phyloP scores from a whole-genome alignment of 2,113 vertebrate species.

The Prochilodus magdalenae region DNA sequence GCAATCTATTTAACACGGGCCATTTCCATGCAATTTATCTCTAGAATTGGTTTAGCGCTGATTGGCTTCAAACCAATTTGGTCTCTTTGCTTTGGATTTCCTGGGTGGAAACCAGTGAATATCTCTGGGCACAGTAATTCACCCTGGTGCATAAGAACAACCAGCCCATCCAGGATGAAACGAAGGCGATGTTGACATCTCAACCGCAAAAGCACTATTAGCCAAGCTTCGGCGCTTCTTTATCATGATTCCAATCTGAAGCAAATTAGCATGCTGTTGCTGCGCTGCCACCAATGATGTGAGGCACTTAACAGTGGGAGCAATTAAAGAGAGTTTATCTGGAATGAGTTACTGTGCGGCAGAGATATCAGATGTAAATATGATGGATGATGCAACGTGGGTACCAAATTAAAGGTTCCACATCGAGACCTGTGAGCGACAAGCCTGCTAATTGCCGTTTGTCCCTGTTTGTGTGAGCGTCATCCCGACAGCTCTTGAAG shows the following conservation, averaged over 20 bases:
- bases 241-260: conserved; percentile 26
- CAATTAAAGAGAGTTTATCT: conserved; percentile 55
- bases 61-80: background rate
- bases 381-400: conserved; percentile 50
- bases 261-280: conserved; percentile 52
- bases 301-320: conserved; percentile 48
- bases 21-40: background rate
- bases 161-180: conserved; percentile 1
- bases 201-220: conserved; percentile 18
- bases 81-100: background rate
- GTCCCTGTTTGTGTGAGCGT: conserved; percentile 18
- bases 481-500: conserved; percentile 19
- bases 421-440: conserved; percentile 46
- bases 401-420: conserved; percentile 50
- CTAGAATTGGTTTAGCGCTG: background rate
- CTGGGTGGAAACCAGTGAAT: background rate
- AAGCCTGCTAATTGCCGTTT: conserved; percentile 43
- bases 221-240: conserved; percentile 3
- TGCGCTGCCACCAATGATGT: conserved; percentile 39
- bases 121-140: background rate
- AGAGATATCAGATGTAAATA: conserved; percentile 50
- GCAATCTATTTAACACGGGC: background rate
- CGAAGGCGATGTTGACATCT: background rate
- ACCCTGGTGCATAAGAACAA: background rate
- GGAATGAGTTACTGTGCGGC: conserved; percentile 35